Evolutionary conservation across 2,113 vertebrate genomes (phyloP).

Genomic region (Oryzias woworae): DNA sequence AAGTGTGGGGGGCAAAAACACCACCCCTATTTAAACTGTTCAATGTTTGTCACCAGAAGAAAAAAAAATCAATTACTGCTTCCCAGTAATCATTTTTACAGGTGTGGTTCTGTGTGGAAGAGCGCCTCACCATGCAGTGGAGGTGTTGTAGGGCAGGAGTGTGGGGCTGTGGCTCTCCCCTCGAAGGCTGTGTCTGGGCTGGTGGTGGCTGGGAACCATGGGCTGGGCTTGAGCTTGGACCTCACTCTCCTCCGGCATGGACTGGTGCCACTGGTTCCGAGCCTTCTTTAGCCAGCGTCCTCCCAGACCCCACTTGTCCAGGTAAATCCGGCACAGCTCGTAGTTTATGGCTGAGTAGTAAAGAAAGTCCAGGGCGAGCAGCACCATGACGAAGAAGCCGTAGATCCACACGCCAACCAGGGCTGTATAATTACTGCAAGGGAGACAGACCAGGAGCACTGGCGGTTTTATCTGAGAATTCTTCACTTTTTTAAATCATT

Average conservation of each 20-base stretch:
- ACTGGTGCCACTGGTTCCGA: constrained; percentile 84
- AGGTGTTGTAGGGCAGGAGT: constrained; percentile 87
- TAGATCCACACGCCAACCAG: constrained; percentile 98
- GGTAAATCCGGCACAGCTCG: constrained; percentile 91
- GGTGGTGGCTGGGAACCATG: constrained; percentile 71
- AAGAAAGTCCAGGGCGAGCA: constrained; percentile 92
- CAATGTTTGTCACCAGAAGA: too few relatives aligned
- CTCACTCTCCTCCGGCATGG: constrained; percentile 78
- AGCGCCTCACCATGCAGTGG: constrained; percentile 91
- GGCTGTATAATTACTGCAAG: constrained; percentile 92
- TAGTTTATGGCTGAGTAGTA: constrained; percentile 99
- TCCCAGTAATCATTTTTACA: not conserved
- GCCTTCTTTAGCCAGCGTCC: constrained; percentile 92
- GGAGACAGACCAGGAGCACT: constrained; percentile 27
- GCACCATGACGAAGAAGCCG: constrained; percentile 92
- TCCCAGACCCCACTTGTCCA: constrained; percentile 93
- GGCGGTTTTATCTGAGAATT: constrained; percentile 24
- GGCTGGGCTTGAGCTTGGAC: constrained; percentile 62
- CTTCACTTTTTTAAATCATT: constrained; percentile 18
- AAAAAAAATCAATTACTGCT: too few relatives aligned
- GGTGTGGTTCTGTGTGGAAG: not conserved
- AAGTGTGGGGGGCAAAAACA: too few relatives aligned
- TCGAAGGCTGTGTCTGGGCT: constrained; percentile 82
- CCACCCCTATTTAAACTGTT: too few relatives aligned
- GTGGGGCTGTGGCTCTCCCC: constrained; percentile 85